Base-by-base conservation (phyloP, 2,113 vertebrate species). In the Sceloporus undulatus region DNA sequence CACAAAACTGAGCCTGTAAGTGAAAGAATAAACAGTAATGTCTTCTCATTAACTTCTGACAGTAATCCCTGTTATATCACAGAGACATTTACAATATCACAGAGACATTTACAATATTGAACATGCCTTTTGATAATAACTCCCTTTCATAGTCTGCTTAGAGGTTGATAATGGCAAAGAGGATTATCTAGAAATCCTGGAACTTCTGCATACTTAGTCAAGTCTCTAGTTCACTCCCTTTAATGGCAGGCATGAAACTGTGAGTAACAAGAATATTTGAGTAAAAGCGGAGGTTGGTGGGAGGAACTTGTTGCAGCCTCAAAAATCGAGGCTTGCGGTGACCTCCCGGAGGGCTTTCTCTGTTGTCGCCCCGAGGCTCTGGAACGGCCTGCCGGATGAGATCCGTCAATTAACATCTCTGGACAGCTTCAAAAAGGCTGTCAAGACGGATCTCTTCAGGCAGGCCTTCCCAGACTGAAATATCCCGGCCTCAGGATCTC, bases 21-120 rank as follows among this genome's bases (percentile, higher is more conserved):
- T 87, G 4, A 92, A 92, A 88, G 91, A 94, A 94, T 89, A 93
- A 95, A 95, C 86, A 59, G 85, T 40, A 85, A 40, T 91, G n/a
- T 77, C 71, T 91, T 92, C 92, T 93, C 79, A 93, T 93, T 89
- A 92, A 52, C 70, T 40, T 79, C 85, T 91, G 27, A 91, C 0
- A 74, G 9, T 90, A 85, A 92, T 93, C 90, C 82, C 85, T 92
- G 9, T 42, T 62, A 75, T 79, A 85, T 86, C 90, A 54, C n/a
- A 88, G 29, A n/a, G 81, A 89, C 19, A 56, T 89, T 95, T 90
- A 89, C 2, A 23, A 10, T 65, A 85, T 86, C 90, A 59, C 38
- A 88, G n/a, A 34, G 81, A 89, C 21, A 59, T 89, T 95, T 90
- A 89, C 2, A 23, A 13, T 65, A 85, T 14, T 82, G 83, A 87